A percentile compares a stretch with the other conserved stretches of the same genome.
Evolutionary conservation across 2,888 invertebrate genomes (phyloP).

Genomic region (Pimpla rufipes): DNA sequence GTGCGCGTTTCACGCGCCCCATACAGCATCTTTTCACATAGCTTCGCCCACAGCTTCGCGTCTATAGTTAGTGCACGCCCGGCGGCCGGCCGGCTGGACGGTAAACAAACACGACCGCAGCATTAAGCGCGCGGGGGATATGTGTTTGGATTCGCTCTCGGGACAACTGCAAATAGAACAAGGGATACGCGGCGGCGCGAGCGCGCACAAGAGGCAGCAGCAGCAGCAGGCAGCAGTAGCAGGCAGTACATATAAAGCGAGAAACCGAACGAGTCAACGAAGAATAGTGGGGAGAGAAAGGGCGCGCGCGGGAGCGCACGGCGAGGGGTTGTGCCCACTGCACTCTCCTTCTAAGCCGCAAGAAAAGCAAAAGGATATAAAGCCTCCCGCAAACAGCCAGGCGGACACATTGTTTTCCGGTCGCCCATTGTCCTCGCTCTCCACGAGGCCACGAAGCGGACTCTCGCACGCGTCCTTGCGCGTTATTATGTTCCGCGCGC

Average conservation of each 20-base stretch:
- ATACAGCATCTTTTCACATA: conserved; percentile 21
- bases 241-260: background rate
- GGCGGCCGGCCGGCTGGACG: conserved; percentile 27
- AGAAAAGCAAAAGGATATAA: conserved; percentile 75
- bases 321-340: conserved; percentile 29
- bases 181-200: conserved; percentile 16
- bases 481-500: conserved; percentile 65
- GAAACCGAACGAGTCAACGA: conserved; percentile 55
- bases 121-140: conserved; percentile 43
- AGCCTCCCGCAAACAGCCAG: conserved; percentile 70
- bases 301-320: background rate
- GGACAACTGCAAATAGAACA: conserved; percentile 42
- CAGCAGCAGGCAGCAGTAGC: too few species aligned
- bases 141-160: conserved; percentile 38
- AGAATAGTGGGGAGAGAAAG: conserved; percentile 49
- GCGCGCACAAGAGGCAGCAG: conserved; percentile 1
- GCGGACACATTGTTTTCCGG: conserved; percentile 75
- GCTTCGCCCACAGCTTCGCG: background rate
- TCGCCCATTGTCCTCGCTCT: conserved; percentile 70
- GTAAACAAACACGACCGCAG: conserved; percentile 41
- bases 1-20: conserved; percentile 19
- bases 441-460: conserved; percentile 57
- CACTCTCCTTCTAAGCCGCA: conserved; percentile 71
- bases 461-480: conserved; percentile 54
- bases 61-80: conserved; percentile 13